Evolutionary conservation across 2,113 vertebrate species (phyloP).

Genomic region (pig (Sus scrofa)): DNA sequence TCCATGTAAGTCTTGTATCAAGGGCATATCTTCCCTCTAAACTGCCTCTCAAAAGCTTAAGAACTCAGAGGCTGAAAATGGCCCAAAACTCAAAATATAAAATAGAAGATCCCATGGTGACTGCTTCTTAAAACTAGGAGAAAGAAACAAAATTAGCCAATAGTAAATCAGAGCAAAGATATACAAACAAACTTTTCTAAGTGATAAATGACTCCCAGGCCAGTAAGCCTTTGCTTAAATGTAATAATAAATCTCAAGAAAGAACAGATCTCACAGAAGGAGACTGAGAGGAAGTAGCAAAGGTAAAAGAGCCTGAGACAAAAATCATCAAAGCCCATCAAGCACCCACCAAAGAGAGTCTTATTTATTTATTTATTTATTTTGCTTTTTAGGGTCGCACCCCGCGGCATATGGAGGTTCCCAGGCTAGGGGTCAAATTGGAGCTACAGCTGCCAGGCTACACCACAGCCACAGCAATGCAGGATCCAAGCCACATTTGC

Average conservation of each 20-base stretch:
- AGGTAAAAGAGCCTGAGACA: background rate
- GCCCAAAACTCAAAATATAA: background rate
- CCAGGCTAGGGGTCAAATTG: no score
- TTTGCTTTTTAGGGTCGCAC: no score
- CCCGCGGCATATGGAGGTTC: no score
- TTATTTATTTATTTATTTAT: background rate
- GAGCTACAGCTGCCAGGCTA: no score
- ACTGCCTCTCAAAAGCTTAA: background rate
- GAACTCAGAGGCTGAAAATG: background rate
- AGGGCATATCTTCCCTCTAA: background rate
- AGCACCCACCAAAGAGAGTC: background rate
- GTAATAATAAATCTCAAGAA: slow-evolving; percentile 38
- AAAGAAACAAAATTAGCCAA: slow-evolving; percentile 26
- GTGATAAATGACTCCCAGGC: background rate
- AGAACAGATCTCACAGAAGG: background rate
- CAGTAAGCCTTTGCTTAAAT: background rate
- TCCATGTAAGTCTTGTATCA: background rate
- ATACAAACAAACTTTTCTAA: background rate
- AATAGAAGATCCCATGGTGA: background rate
- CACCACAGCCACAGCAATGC: no score
- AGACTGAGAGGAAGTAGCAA: background rate
- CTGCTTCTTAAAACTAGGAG: background rate
- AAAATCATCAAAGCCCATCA: background rate
- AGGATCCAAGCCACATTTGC: no score
- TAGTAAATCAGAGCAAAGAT: background rate